A percentile compares a stretch with the other conserved stretches of the same genome.
Evolutionary conservation across 2,888 invertebrate species (phyloP).

Genomic region (Phrixothrix hirtus): DNA sequence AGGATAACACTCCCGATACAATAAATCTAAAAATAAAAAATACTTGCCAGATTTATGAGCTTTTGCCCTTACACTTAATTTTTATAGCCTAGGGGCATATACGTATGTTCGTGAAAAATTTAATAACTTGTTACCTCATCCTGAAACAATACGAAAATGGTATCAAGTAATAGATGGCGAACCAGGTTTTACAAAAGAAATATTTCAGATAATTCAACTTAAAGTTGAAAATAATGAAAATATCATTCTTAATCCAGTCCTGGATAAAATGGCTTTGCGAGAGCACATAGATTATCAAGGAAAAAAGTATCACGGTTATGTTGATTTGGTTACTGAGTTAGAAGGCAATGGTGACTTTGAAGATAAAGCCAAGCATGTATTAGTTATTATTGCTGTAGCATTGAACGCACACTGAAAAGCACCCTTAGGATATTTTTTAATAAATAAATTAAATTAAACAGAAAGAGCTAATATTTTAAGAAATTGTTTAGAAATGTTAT

Average conservation of each 20-base stretch:
- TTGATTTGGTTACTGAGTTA: slow-evolving; percentile 15
- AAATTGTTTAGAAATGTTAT: slow-evolving; percentile 19
- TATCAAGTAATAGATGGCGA: slow-evolving; percentile 23
- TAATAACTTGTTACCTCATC: slow-evolving; percentile 35
- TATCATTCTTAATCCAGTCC: slow-evolving; percentile 14
- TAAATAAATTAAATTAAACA: slow-evolving; percentile 24
- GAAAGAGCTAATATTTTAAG: slow-evolving; percentile 29
- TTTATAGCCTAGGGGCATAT: slow-evolving; percentile 45
- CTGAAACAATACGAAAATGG: slow-evolving; percentile 31
- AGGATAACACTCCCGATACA: no score
- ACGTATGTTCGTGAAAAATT: slow-evolving; percentile 42
- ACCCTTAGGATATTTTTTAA: slow-evolving; percentile 36
- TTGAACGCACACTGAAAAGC: slow-evolving; percentile 32
- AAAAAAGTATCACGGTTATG: slow-evolving; percentile 33
- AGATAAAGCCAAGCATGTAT: slow-evolving; percentile 20
- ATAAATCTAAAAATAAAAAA: slow-evolving; percentile 6
- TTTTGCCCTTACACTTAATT: slow-evolving; percentile 44
- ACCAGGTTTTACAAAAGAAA: slow-evolving; percentile 30
- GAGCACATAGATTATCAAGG: slow-evolving; percentile 20
- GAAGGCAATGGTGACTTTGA: slow-evolving; percentile 8
- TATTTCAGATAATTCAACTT: slow-evolving; percentile 11
- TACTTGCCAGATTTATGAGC: slow-evolving; percentile 1
- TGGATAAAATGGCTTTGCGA: slow-evolving; percentile 35
- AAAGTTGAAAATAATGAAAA: slow-evolving; percentile 9
- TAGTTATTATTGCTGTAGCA: slow-evolving; percentile 29